A percentile compares a stretch with the other conserved stretches of the same genome.
Evolutionary conservation across 2,888 invertebrate species (phyloP).

Genomic region (Drosophila pseudotakahashii): DNA sequence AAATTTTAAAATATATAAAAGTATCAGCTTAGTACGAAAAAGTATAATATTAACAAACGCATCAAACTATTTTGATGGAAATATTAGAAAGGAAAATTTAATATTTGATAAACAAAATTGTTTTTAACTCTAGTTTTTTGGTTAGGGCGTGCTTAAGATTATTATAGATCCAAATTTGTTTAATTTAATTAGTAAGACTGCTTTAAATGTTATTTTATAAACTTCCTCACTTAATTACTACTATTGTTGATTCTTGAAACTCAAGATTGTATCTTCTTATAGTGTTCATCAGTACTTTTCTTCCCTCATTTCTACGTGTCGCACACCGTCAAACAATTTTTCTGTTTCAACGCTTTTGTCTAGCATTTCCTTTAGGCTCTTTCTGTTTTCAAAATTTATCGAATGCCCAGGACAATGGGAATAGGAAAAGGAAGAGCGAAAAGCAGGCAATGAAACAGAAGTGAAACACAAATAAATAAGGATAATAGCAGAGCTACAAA

Average conservation of each 20-base stretch:
- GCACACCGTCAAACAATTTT: neutral
- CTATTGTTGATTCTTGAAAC: neutral
- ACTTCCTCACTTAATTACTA: neutral
- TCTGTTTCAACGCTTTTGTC: constrained; percentile 40
- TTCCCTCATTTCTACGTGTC: neutral
- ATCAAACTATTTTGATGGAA: too few species aligned
- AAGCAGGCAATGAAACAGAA: constrained; percentile 60
- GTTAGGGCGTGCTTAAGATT: too few species aligned
- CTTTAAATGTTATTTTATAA: neutral
- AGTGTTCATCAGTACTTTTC: neutral
- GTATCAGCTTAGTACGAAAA: too few species aligned
- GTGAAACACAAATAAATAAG: constrained; percentile 78
- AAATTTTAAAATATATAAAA: too few species aligned
- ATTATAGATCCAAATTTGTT: too few species aligned
- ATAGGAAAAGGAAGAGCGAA: constrained; percentile 14
- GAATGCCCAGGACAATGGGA: constrained; percentile 38
- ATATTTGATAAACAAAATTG: too few species aligned
- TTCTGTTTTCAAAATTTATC: constrained; percentile 54
- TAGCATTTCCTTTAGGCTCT: constrained; percentile 26
- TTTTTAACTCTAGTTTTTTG: too few species aligned
- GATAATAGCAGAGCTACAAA: constrained; percentile 61
- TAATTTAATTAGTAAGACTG: neutral
- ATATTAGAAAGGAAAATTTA: too few species aligned
- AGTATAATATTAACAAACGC: too few species aligned
- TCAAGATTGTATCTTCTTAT: neutral